Conservation (phyloP, 92 coral and sea anemone species). For the Epizoanthus scotinus region DNA sequence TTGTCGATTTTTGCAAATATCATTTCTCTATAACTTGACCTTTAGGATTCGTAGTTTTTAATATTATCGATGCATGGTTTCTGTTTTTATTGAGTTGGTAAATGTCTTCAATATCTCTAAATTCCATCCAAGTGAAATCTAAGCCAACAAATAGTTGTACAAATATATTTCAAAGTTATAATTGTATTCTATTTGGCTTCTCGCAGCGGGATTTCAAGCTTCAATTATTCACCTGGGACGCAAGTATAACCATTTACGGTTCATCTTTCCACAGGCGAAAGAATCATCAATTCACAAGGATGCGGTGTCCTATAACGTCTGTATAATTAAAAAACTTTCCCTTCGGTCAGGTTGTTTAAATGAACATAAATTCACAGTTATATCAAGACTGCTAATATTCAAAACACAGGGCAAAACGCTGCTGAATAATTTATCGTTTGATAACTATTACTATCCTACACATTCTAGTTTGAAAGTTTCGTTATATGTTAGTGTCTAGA, state of each 20-base stretch:
- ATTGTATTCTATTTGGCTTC: background rate
- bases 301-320: background rate
- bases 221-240: background rate
- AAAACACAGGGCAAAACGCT: background rate
- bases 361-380: background rate
- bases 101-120: no score
- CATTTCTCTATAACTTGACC: no score
- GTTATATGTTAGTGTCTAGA: no score
- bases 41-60: no score
- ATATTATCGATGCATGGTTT: no score
- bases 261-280: background rate
- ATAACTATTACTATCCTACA: no score
- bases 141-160: no score
- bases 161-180: no score
- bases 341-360: background rate
- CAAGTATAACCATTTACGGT: background rate
- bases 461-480: background rate
- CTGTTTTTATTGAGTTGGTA: no score
- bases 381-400: background rate
- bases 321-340: background rate
- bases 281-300: background rate
- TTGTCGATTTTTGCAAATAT: background rate
- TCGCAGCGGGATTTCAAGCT: conserved; percentile 1
- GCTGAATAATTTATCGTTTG: conserved; percentile 16
- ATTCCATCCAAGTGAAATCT: no score